Evolutionary conservation across 2,888 invertebrate genomes (phyloP).

Genomic region (Craniophora ligustri): DNA sequence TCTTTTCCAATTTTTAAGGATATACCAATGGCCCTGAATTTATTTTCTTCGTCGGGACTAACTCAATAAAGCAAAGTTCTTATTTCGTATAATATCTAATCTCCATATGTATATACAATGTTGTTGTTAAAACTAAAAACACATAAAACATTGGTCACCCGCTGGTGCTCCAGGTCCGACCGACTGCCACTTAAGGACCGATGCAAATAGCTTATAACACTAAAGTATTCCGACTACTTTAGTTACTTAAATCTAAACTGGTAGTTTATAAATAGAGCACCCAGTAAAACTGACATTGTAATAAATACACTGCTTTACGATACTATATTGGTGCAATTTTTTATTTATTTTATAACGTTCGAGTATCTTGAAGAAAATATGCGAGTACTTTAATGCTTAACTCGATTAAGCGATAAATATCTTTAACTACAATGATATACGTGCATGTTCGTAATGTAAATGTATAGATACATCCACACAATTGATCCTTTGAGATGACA

Average conservation of each 20-base stretch:
- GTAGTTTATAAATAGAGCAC: conserved; percentile 64
- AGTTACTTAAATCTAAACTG: conserved; percentile 61
- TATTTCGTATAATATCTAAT: conserved; percentile 6
- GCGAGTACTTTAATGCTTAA: conserved; percentile 14
- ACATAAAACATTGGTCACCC: conserved; percentile 52
- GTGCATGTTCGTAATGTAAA: conserved; percentile 27
- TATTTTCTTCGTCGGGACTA: too few relatives aligned
- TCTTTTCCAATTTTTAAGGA: too few relatives aligned
- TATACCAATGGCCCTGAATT: too few relatives aligned
- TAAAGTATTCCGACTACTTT: conserved; percentile 58
- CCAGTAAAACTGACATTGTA: conserved; percentile 61
- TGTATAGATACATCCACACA: conserved; percentile 51
- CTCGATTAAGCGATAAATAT: conserved; percentile 34
- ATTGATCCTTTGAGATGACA: conserved; percentile 63
- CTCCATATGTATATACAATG: conserved; percentile 21
- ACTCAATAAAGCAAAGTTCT: conserved; percentile 5
- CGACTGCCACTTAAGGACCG: conserved; percentile 43
- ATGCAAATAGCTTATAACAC: conserved; percentile 52
- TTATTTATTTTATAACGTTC: conserved; percentile 30
- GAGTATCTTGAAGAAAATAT: conserved; percentile 23
- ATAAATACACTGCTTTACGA: conserved; percentile 57
- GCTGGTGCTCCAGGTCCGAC: conserved; percentile 39
- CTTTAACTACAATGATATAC: conserved; percentile 27
- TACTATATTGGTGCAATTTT: conserved; percentile 48
- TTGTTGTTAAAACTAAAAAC: conserved; percentile 41